Percentiles rank a stretch among this genome's conserved stretches.
These are phyloP conservation scores for Lanius ludovicianus DNA, from an alignment of 2,113 vertebrate genomes.

Conservation along the genomic window DNA sequence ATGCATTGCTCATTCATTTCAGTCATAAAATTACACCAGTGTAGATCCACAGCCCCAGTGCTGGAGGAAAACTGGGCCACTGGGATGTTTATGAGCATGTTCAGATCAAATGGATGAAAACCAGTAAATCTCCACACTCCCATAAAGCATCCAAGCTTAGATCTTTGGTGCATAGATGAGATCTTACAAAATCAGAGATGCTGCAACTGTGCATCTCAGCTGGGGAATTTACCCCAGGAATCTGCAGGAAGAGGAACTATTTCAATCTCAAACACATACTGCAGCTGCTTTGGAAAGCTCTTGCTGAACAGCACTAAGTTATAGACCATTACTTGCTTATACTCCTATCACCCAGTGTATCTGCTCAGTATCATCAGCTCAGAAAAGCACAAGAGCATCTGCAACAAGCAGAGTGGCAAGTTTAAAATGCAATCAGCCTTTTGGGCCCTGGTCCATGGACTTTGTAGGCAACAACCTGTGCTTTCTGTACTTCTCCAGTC, in stretches of 20 bases:
- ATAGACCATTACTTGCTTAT: neutral
- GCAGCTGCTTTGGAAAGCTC: neutral
- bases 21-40: neutral
- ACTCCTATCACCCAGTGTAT: neutral
- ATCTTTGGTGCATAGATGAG: neutral
- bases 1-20: neutral
- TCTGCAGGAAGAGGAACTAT: neutral
- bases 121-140: neutral
- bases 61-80: neutral
- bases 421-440: neutral
- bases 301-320: neutral
- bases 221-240: neutral
- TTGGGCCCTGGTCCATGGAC: neutral
- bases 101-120: neutral
- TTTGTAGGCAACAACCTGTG: neutral
- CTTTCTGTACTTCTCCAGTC: neutral
- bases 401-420: neutral
- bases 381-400: neutral
- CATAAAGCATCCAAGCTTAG: neutral
- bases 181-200: neutral
- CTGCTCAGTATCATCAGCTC: neutral
- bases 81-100: neutral
- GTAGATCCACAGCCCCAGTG: neutral
- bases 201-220: neutral
- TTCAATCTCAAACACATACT: neutral